These are phyloP conservation scores for Latrodectus elegans DNA, from an alignment of 2,888 invertebrate genomes.

Conservation along the genomic window DNA sequence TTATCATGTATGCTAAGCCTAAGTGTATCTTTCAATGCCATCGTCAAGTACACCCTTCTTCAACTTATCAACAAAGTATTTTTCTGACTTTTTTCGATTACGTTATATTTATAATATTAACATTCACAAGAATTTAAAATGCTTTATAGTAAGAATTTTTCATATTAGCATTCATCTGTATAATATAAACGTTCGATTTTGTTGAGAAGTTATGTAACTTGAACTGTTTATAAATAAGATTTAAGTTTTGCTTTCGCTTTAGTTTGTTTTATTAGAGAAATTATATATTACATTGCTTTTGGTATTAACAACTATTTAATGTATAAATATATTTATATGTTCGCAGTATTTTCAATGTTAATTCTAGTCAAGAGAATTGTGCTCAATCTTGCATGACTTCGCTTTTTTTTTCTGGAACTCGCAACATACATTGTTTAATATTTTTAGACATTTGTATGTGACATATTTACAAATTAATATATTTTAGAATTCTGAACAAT, in stretches of 20 bases:
- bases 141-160: not conserved
- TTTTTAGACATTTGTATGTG: too few relatives aligned
- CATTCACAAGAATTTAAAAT: not conserved
- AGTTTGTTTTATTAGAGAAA: not conserved
- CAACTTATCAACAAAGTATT: not conserved
- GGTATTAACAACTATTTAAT: too few relatives aligned
- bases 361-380: too few relatives aligned
- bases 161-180: not conserved
- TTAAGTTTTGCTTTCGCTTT: not conserved
- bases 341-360: too few relatives aligned
- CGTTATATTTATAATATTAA: not conserved
- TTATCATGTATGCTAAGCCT: not conserved
- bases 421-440: too few relatives aligned
- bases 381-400: too few relatives aligned
- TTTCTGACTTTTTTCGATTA: not conserved
- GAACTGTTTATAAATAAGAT: not conserved
- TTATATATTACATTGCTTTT: too few relatives aligned
- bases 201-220: not conserved
- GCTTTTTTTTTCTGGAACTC: too few relatives aligned
- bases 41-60: slow-evolving; percentile 2
- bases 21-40: not conserved
- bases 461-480: too few relatives aligned
- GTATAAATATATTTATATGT: too few relatives aligned
- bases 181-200: not conserved
- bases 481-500: too few relatives aligned